Base-by-base conservation (phyloP, 2,113 vertebrate species). In the Chroicocephalus ridibundus region DNA sequence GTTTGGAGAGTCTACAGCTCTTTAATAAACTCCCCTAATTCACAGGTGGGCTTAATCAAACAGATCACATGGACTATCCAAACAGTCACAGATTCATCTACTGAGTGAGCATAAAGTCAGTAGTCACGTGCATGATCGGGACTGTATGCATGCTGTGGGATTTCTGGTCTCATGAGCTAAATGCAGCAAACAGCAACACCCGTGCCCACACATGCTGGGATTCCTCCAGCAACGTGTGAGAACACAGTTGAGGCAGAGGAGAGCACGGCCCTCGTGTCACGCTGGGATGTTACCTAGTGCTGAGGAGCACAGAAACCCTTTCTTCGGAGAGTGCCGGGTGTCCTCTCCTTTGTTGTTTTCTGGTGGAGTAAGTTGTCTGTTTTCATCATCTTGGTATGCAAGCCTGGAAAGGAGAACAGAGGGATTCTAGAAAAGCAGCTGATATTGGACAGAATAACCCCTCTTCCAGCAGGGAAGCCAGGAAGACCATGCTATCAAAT, bases 301-400 rank as follows among this genome's bases (percentile, higher is more conserved):
- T 92, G 99, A 98, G 20, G 99, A 99, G 95, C 98, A 99, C 91
- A 99, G 98, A 96, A 99, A 99, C 47, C 99, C 98, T 97, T 98
- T 99, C 97, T 98, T 98, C 0, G 99, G 99, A 96, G 99, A 99
- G 58, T 98, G 98, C 97, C 97, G 98, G 44, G 32, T 86, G 80
- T 98, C 98, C 84, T 97, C 98, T 87, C 98, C 98, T 97, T 98
- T 98, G 88, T 92, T 98, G 76, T 98, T 98, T 94, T 99, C 98
- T 84, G 99, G 98, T 32, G 98, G 99, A 80, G 99, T 98, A 80
- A 99, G 87, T 95, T 99, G 99, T 97, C 99, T 99, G 93, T 98
- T 99, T 95, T 99, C 98, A 47, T 99, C 99, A 80, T 99, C 99
- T 57, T 99, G 98, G 97, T 99, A 99, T 70, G 99, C 98, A 32